phyloP scores from a whole-genome alignment of 2,888 invertebrate genomes.

The Alsophila aescularia region DNA sequence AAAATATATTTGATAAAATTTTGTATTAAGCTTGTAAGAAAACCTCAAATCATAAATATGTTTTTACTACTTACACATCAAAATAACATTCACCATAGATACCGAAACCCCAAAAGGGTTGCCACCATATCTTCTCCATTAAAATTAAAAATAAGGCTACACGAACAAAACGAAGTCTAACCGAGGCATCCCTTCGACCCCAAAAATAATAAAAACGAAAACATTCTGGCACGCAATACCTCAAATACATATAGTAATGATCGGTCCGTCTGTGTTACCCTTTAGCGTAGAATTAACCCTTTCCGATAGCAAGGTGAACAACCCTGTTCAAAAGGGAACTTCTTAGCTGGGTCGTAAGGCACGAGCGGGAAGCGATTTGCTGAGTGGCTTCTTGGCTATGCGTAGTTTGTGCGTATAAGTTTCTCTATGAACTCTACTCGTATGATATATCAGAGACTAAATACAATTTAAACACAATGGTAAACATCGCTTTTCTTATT shows the following conservation, averaged over 20 bases:
- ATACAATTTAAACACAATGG: too few species aligned
- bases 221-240: slow-evolving; percentile 68
- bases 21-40: too few species aligned
- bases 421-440: too few species aligned
- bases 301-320: slow-evolving; percentile 79
- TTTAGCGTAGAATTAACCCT: slow-evolving; percentile 75
- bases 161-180: slow-evolving; percentile 54
- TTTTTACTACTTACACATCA: not conserved
- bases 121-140: slow-evolving; percentile 9
- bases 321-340: slow-evolving; percentile 76
- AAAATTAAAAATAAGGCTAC: slow-evolving; percentile 27
- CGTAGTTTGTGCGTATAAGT: too few species aligned
- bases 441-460: too few species aligned
- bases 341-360: slow-evolving; percentile 47
- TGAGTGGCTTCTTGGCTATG: slow-evolving; percentile 15
- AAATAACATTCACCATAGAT: not conserved
- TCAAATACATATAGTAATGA: slow-evolving; percentile 67
- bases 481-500: too few species aligned
- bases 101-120: slow-evolving; percentile 5
- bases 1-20: too few species aligned
- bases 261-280: slow-evolving; percentile 67
- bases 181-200: slow-evolving; percentile 60
- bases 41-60: too few species aligned
- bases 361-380: slow-evolving; percentile 46
- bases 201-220: slow-evolving; percentile 55